Conservation (phyloP, 2,888 invertebrate genomes). For the Ophion slaviceki region DNA sequence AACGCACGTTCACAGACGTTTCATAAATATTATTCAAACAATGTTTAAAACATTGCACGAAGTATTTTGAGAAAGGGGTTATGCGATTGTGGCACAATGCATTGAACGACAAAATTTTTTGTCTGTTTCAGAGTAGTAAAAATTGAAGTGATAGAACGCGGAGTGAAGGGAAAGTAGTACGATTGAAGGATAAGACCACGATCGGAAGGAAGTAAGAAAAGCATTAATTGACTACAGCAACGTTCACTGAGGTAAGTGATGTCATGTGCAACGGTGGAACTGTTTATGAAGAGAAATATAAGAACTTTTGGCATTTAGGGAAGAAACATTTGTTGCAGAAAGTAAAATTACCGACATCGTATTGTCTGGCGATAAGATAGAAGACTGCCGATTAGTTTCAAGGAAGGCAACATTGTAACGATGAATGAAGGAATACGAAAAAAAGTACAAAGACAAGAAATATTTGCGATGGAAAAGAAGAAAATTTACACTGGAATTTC, state of each 20-base stretch:
- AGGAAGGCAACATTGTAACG: constrained; percentile 27
- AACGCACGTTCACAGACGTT: constrained; percentile 12
- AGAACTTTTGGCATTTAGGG: constrained; percentile 20
- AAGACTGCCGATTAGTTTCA: constrained; percentile 21
- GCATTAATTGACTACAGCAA: constrained; percentile 10
- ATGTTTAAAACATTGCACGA: constrained; percentile 6
- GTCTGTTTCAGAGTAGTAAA: constrained; percentile 20
- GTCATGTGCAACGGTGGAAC: neutral
- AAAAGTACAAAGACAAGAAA: constrained; percentile 32
- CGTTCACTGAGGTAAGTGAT: constrained; percentile 14
- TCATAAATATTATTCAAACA: constrained; percentile 14
- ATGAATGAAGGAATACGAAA: constrained; percentile 35
- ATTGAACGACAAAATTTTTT: constrained; percentile 10
- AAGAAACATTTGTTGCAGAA: constrained; percentile 38
- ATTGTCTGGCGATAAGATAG: constrained; percentile 27
- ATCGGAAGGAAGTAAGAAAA: constrained; percentile 18
- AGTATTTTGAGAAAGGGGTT: constrained; percentile 11
- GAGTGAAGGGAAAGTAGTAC: constrained; percentile 13
- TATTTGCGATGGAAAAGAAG: constrained; percentile 39
- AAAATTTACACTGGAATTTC: constrained; percentile 37
- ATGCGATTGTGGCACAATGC: constrained; percentile 3
- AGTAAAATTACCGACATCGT: constrained; percentile 31
- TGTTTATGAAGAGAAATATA: constrained; percentile 23
- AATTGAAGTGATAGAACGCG: constrained; percentile 13
- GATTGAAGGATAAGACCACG: constrained; percentile 13